Percentiles rank a stretch among this genome's conserved stretches.
phyloP scores from a whole-genome alignment of 2,888 invertebrate genomes.

The Smittia sp. region DNA sequence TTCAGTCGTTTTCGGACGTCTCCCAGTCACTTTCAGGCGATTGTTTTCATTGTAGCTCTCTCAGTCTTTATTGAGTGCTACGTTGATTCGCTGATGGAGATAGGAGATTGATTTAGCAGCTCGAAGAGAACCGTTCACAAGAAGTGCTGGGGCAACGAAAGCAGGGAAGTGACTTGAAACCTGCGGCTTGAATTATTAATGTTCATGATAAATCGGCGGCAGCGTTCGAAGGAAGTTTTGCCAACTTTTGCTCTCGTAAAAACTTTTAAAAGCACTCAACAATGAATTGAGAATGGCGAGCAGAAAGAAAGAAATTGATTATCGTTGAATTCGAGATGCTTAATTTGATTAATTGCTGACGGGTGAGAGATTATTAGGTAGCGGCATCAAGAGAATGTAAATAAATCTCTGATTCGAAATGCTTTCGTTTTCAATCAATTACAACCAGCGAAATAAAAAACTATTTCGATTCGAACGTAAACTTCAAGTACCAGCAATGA shows the following conservation, averaged over 20 bases:
- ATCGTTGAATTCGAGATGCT: conserved; percentile 8
- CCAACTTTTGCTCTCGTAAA: not conserved
- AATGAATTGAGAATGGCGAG: not conserved
- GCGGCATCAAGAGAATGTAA: conserved; percentile 18
- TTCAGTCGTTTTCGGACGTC: not conserved
- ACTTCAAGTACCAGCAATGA: too few relatives aligned
- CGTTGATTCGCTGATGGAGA: not conserved
- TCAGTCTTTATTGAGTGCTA: not conserved
- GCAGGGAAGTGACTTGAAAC: not conserved
- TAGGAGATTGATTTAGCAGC: not conserved
- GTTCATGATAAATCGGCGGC: not conserved
- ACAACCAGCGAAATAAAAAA: not conserved
- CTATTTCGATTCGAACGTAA: too few relatives aligned
- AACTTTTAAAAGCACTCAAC: not conserved
- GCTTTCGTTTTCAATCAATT: conserved; percentile 39
- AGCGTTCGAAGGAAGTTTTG: too few relatives aligned
- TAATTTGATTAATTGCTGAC: conserved; percentile 27
- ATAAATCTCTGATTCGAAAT: conserved; percentile 17
- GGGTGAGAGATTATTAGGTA: conserved; percentile 9
- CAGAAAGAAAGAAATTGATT: conserved; percentile 9
- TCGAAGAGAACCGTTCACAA: not conserved
- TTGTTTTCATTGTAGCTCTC: not conserved
- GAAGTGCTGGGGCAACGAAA: not conserved
- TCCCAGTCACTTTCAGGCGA: not conserved
- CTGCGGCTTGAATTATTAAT: not conserved